Conservation (phyloP, 2,797 vertebrate genomes). For the Chaenodraco wilsoni region DNA sequence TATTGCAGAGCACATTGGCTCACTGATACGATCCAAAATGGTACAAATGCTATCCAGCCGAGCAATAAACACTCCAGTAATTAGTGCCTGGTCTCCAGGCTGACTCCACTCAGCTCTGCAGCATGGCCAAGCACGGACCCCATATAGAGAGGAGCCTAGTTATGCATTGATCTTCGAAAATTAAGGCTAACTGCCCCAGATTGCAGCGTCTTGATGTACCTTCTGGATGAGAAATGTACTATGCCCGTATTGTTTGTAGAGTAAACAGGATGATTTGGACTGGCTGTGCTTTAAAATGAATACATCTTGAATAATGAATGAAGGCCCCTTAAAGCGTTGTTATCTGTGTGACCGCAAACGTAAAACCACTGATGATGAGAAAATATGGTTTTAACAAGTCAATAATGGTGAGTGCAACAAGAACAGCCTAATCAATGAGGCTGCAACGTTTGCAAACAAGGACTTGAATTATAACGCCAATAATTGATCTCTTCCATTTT, state of each 20-base stretch:
- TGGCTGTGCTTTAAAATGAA: slow-evolving; percentile 75
- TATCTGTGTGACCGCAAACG: slow-evolving; percentile 73
- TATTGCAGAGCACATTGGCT: slow-evolving; percentile 50
- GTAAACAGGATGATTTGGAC: slow-evolving; percentile 76
- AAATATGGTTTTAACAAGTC: slow-evolving; percentile 88
- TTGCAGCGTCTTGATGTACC: slow-evolving; percentile 80
- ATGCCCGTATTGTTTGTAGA: slow-evolving; percentile 64
- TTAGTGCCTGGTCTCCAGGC: slow-evolving; percentile 76
- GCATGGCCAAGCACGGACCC: slow-evolving; percentile 76
- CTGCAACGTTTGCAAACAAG: slow-evolving; percentile 86
- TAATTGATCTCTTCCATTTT: slow-evolving; percentile 83
- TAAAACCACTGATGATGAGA: slow-evolving; percentile 82
- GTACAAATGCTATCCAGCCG: slow-evolving; percentile 79
- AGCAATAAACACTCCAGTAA: slow-evolving; percentile 79
- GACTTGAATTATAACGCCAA: slow-evolving; percentile 85
- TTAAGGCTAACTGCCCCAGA: slow-evolving; percentile 81
- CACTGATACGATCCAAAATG: slow-evolving; percentile 70
- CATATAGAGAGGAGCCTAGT: slow-evolving; percentile 80
- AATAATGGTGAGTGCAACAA: slow-evolving; percentile 83
- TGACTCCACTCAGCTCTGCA: slow-evolving; percentile 72
- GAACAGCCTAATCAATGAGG: slow-evolving; percentile 83
- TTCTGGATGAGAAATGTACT: slow-evolving; percentile 75
- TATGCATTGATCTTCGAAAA: slow-evolving; percentile 82
- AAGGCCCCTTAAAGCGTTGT: slow-evolving; percentile 68
- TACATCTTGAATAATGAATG: slow-evolving; percentile 83